Base-by-base conservation (phyloP, 35 echinoderm and acorn worm genomes). In the Apostichopus californicus region DNA sequence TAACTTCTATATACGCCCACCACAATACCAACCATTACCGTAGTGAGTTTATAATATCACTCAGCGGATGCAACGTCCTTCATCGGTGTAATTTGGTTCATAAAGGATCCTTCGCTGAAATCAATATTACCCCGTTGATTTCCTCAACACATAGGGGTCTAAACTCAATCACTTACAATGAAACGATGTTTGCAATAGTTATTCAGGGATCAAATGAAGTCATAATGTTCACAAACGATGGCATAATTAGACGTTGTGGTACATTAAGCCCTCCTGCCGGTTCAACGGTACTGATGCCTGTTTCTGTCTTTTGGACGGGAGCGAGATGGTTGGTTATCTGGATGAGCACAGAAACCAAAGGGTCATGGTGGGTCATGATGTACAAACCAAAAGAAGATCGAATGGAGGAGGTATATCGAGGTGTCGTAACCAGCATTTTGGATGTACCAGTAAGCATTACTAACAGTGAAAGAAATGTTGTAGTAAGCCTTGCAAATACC, bases 361-460 rank as follows among this genome's bases (percentile, higher is more conserved):
- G 55, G 23, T 5, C 9, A 5, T 82, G 80, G 80, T 55, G 4
- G 34, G 80, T 82, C 5, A 15, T 82, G 9, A 82, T 82, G 80
- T 82, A 82, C 23, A 82, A 82, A 18, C 80, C 80, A 9, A 82
- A 82, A 46, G 46, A 82, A 82, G 80, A 57, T 53, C 80, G 80
- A 18, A 57, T 82, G 55, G 80, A 82, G 17, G 12, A 24, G 25
- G 80, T 82, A 52, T n/a, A 82, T 57, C 80, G 55, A 4, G 22
- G 25, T 82, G 80, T 34, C 14, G 34, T 57, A 15, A 34, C 9
- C 14, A 82, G 11, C 25, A 15, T 53, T 6, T 17, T 82, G 28
- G 80, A 82, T 82, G 23, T 82, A 34, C 80, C 80, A 57, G 80
- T 82, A 5, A 82, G 80, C 18, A 82, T 82, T 57, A 82, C 80